Evolutionary conservation across 2,113 vertebrate species (phyloP).

Genomic region (Xiphophorus maculatus): DNA sequence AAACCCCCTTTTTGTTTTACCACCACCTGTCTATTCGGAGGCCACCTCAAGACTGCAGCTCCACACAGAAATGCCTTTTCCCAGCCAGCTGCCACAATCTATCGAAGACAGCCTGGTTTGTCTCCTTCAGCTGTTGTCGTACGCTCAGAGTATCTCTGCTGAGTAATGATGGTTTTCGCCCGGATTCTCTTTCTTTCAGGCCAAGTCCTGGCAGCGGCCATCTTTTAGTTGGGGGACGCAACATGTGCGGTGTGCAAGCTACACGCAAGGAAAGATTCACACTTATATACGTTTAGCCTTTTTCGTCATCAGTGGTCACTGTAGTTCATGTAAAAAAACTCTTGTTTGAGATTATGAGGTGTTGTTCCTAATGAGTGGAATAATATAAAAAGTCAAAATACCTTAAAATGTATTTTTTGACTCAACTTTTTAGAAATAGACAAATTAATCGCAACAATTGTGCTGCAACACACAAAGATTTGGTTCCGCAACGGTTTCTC

Average conservation of each 20-base stretch:
- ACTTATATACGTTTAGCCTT: neutral
- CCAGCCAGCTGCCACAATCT: slow-evolving; percentile 57
- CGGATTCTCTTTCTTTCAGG: neutral
- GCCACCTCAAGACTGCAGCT: slow-evolving; percentile 11
- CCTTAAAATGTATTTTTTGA: too few relatives aligned
- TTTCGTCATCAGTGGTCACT: neutral
- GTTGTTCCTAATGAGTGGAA: too few relatives aligned
- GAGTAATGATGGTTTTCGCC: neutral
- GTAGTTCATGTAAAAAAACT: too few relatives aligned
- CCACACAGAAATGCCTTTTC: slow-evolving; percentile 46
- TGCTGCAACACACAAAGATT: too few relatives aligned
- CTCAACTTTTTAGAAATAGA: too few relatives aligned
- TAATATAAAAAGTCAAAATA: too few relatives aligned
- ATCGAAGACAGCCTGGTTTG: slow-evolving; percentile 3
- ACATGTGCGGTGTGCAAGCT: neutral
- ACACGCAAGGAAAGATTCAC: neutral
- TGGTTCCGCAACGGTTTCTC: too few relatives aligned
- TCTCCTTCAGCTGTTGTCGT: slow-evolving; percentile 56
- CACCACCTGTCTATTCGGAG: slow-evolving; percentile 5
- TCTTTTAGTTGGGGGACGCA: neutral
- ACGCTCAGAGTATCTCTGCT: slow-evolving; percentile 7
- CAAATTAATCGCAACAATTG: too few relatives aligned
- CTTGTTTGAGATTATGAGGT: too few relatives aligned
- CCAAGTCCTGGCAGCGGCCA: neutral
- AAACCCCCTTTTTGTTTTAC: slow-evolving; percentile 28